Evolutionary conservation across 1,140 invertebrate genomes (phyloP), one percentile per base, ranked within the genome.

Genomic region (Drosophila nannoptera): DNA sequence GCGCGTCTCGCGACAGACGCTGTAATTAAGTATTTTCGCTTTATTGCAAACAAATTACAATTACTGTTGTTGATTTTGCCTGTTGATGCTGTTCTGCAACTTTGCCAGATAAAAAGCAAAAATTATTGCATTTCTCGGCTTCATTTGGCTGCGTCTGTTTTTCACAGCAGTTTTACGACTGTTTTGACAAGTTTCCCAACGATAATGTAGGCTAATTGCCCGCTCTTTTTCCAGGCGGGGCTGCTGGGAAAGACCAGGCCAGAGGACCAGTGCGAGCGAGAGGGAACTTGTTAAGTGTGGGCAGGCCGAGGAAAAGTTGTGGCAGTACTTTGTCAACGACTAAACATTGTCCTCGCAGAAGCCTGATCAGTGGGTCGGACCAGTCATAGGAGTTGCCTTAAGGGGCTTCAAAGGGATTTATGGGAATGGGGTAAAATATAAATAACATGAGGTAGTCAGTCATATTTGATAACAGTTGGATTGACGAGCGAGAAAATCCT

Each of bases 161-260:
- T 59, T 66, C 40, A 33, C 29, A 35, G 6, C 36, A 40, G 53
- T 60, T 75, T 81, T 66, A 73, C 55, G 56, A 63, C 58, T 70
- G 43, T 77, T 73, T 63, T 54, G 46, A 35, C 72, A 81, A 76
- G 52, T 76, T 77, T 68, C 75, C 63, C 69, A 63, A 29, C 65
- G 53, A 69, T 73, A 75, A 71, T 78, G 12, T 11, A 60, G 56
- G 75, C 67, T 77, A 77, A 81, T 81, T 81, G 69, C 77, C 38
- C 58, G 73, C 40, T 49, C 12, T 16, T 43, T 53, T 36, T 48
- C 46, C 38, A 48, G 58, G 12, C 32, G 12, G 3, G 22, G 22
- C 32, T 9, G 45, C 7, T 4, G n/a, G 4, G 11, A 8, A n/a
- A n/a, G n/a, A n/a, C n/a, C n/a, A n/a, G n/a, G n/a, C n/a, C n/a